Conservation (phyloP, 2,797 vertebrate species). For the Pipistrellus pygmaeus region DNA sequence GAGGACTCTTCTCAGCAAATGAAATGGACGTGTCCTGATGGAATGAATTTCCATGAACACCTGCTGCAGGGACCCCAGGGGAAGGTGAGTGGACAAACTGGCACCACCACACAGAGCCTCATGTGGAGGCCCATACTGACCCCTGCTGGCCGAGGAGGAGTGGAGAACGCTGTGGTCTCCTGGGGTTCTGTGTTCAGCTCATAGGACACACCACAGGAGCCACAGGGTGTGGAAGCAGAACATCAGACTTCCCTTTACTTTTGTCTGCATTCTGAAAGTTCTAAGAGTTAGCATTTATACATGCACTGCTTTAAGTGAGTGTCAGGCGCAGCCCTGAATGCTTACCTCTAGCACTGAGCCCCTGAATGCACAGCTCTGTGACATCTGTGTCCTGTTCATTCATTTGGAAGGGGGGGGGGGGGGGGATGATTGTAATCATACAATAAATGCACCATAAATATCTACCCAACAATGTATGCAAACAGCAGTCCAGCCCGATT, state of each 20-base stretch:
- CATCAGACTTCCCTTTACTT: fast-evolving
- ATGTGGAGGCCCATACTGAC: not conserved
- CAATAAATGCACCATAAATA: not conserved
- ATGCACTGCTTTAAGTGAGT: fast-evolving
- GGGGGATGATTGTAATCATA: not conserved
- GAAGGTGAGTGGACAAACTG: not conserved
- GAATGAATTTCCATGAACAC: not conserved
- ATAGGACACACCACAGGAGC: not conserved
- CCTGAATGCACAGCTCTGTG: not conserved
- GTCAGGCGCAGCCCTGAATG: not conserved
- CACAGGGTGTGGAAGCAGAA: not conserved
- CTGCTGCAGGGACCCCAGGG: not conserved
- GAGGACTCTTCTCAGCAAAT: not conserved
- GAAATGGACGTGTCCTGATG: not conserved
- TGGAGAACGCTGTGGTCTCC: not conserved
- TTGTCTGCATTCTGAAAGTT: not conserved
- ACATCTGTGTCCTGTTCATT: not conserved
- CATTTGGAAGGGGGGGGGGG: not conserved
- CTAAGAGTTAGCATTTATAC: no score
- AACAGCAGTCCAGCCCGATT: not conserved
- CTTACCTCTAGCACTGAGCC: not conserved
- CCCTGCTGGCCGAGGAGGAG: not conserved
- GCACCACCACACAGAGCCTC: fast-evolving
- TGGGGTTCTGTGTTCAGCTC: fast-evolving
- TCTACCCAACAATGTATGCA: not conserved